These are phyloP conservation scores for Adelognathus sp. DNA, from an alignment of 2,888 invertebrate species.

Conservation along the genomic window DNA sequence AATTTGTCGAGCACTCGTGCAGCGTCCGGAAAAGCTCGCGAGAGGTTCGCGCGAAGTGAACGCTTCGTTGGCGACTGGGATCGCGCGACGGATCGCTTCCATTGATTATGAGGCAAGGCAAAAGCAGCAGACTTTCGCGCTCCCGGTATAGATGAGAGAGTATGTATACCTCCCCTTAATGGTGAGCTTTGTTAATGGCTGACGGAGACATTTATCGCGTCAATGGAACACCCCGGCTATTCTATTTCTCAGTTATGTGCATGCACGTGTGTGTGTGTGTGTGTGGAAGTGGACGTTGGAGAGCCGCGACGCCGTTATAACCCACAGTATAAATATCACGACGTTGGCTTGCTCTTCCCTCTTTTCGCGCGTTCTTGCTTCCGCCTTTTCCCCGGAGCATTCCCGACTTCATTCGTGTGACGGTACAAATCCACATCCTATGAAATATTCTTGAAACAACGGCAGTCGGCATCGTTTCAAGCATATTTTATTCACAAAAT, in stretches of 20 bases:
- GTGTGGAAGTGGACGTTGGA: slow-evolving; percentile 26
- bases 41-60: slow-evolving; percentile 29
- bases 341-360: slow-evolving; percentile 44
- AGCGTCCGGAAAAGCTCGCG: slow-evolving; percentile 58
- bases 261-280: slow-evolving; percentile 60
- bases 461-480: not conserved
- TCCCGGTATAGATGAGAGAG: slow-evolving; percentile 5
- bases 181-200: slow-evolving; percentile 74
- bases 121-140: slow-evolving; percentile 47
- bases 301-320: slow-evolving; percentile 65
- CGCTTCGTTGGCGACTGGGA: slow-evolving; percentile 52
- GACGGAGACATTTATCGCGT: slow-evolving; percentile 75
- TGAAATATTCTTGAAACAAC: not conserved
- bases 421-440: not conserved
- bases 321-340: slow-evolving; percentile 73
- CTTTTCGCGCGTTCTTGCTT: slow-evolving; percentile 9
- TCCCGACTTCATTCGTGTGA: not conserved
- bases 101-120: slow-evolving; percentile 76
- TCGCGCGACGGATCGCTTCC: slow-evolving; percentile 69
- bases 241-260: slow-evolving; percentile 70
- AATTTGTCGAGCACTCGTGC: slow-evolving; percentile 70
- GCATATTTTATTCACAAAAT: too few species aligned
- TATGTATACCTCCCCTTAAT: slow-evolving; percentile 7
- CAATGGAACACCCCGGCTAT: slow-evolving; percentile 72
- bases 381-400: slow-evolving; percentile 1